Evolutionary conservation across 1,140 invertebrate species (phyloP).

Genomic region (Homalodisca vitripennis): DNA sequence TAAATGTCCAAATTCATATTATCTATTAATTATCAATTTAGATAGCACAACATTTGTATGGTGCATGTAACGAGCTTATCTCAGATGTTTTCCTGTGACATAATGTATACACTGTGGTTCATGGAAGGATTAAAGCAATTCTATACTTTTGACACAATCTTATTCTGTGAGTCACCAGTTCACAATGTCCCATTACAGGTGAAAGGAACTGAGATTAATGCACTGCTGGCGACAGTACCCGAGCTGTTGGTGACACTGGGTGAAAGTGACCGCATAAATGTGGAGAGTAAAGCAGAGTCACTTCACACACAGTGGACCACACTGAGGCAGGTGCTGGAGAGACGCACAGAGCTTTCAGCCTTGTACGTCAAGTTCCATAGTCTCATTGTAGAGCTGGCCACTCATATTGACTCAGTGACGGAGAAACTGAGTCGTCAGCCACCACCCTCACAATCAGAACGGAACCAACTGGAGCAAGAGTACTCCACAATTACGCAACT

Average conservation of each 20-base stretch:
- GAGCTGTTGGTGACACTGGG: slow-evolving; percentile 66
- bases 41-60: too few species aligned
- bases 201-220: slow-evolving; percentile 65
- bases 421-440: slow-evolving; percentile 47
- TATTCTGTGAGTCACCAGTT: too few species aligned
- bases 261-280: slow-evolving; percentile 61
- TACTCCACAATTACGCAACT: slow-evolving; percentile 61
- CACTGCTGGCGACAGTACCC: slow-evolving; percentile 60
- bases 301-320: slow-evolving; percentile 64
- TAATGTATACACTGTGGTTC: too few species aligned
- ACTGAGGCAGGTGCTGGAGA: slow-evolving; percentile 61
- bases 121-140: too few species aligned
- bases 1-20: too few species aligned
- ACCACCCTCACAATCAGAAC: neutral
- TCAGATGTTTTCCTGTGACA: too few species aligned
- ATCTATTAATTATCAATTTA: too few species aligned
- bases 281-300: slow-evolving; percentile 60
- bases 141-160: too few species aligned
- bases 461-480: slow-evolving; percentile 56
- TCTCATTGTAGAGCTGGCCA: slow-evolving; percentile 62
- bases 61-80: too few species aligned
- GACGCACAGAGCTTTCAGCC: slow-evolving; percentile 57
- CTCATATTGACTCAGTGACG: slow-evolving; percentile 67
- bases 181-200: too few species aligned
- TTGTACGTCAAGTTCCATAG: slow-evolving; percentile 72